Conservation (phyloP, 2,888 invertebrate species). For the Ochlodes sylvanus region DNA sequence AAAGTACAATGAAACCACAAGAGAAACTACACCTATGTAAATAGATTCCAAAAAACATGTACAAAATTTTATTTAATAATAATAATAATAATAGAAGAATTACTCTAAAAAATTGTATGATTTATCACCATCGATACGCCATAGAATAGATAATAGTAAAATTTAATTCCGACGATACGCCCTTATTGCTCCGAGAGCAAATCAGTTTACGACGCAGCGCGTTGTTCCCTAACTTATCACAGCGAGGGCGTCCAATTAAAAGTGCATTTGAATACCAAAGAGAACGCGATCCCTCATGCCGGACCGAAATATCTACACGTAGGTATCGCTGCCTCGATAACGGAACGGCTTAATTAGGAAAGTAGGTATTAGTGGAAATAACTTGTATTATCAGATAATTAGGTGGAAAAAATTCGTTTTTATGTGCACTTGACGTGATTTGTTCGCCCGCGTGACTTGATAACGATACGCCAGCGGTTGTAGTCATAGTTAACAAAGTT, state of each 20-base stretch:
- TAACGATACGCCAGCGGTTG: slow-evolving; percentile 18
- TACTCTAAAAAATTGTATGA: too few relatives aligned
- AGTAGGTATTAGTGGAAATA: slow-evolving; percentile 30
- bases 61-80: too few relatives aligned
- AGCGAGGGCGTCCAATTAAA: slow-evolving; percentile 40
- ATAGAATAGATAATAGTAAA: neutral
- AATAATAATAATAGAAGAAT: too few relatives aligned
- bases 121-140: neutral
- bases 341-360: slow-evolving; percentile 34
- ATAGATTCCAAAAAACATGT: too few relatives aligned
- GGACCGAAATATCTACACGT: slow-evolving; percentile 26
- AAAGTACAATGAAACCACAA: too few relatives aligned
- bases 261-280: slow-evolving; percentile 35
- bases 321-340: slow-evolving; percentile 16
- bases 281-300: slow-evolving; percentile 25
- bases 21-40: too few relatives aligned
- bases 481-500: neutral
- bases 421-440: slow-evolving; percentile 22
- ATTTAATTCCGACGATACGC: neutral
- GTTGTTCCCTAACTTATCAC: slow-evolving; percentile 36
- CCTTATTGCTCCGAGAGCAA: slow-evolving; percentile 18
- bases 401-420: slow-evolving; percentile 31
- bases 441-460: slow-evolving; percentile 1
- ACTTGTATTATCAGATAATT: slow-evolving; percentile 39
- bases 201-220: slow-evolving; percentile 27